A percentile compares a stretch with the other conserved stretches of the same genome.
phyloP scores from a whole-genome alignment of 2,113 vertebrate genomes.

The Vidua macroura region DNA sequence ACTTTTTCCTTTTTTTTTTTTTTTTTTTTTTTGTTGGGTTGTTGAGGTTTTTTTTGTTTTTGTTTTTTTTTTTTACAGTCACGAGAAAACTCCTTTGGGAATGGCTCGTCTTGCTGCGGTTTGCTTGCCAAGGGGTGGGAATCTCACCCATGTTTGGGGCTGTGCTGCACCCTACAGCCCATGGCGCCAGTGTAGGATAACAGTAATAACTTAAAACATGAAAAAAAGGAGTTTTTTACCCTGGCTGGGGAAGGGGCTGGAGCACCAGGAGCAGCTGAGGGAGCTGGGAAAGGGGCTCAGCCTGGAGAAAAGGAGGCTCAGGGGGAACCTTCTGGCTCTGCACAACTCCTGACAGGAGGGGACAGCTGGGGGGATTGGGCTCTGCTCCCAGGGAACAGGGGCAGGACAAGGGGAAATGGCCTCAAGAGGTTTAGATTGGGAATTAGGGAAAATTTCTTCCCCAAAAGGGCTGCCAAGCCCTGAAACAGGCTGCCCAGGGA shows the following conservation, averaged over 20 bases:
- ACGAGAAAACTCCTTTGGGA: not conserved
- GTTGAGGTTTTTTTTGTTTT: too few relatives aligned
- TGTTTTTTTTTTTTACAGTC: not conserved
- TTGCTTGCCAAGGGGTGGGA: not conserved
- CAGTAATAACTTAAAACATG: not conserved
- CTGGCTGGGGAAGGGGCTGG: not conserved
- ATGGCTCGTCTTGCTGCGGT: fast-evolving
- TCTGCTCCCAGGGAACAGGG: not conserved
- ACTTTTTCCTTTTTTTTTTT: not conserved
- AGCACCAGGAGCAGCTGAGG: fast-evolving
- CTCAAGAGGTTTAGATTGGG: not conserved
- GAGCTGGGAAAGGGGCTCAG: not conserved
- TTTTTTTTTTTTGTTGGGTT: too few relatives aligned
- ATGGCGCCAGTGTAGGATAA: not conserved
- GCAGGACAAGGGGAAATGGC: fast-evolving
- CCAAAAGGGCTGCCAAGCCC: not conserved
- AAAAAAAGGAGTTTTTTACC: not conserved
- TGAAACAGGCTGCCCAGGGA: not conserved
- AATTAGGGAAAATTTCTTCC: not conserved
- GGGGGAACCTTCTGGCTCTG: not conserved
- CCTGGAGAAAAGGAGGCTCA: not conserved
- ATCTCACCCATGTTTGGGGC: fast-evolving
- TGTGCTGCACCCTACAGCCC: not conserved
- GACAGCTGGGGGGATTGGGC: fast-evolving
- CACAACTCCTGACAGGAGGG: not conserved